These are phyloP conservation scores for Wiebesia pumilae DNA, from an alignment of 1,140 invertebrate genomes.

Conservation along the genomic window DNA sequence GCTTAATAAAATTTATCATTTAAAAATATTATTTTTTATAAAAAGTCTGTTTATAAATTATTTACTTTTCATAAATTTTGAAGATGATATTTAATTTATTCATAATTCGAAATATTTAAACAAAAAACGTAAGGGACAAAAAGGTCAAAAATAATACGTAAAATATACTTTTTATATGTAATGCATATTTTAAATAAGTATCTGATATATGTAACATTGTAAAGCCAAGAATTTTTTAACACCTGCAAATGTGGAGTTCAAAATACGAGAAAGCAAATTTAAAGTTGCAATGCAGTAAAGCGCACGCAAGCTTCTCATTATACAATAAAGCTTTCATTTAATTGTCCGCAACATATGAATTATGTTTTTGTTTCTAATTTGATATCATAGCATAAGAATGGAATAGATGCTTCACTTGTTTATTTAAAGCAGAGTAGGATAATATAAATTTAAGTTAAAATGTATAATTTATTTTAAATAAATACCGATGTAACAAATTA, in stretches of 20 bases:
- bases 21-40: too few species aligned
- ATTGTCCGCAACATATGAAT: slow-evolving; percentile 28
- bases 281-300: slow-evolving; percentile 42
- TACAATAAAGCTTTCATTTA: slow-evolving; percentile 33
- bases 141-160: too few species aligned
- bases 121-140: too few species aligned
- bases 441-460: neutral
- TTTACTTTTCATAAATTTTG: too few species aligned
- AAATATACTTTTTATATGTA: neutral
- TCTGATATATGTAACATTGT: slow-evolving; percentile 4
- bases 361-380: slow-evolving; percentile 36
- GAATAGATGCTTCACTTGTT: neutral
- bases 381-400: slow-evolving; percentile 22
- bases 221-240: slow-evolving; percentile 9
- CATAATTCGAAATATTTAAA: too few species aligned
- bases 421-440: neutral
- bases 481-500: neutral
- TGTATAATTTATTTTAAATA: neutral
- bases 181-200: slow-evolving; percentile 28
- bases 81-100: too few species aligned
- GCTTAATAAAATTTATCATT: too few species aligned
- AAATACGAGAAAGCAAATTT: slow-evolving; percentile 31
- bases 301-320: slow-evolving; percentile 34
- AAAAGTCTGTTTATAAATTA: too few species aligned
- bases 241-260: neutral